Evolutionary conservation across 2,888 invertebrate species (phyloP).

Genomic region (Trachelus tabidus): DNA sequence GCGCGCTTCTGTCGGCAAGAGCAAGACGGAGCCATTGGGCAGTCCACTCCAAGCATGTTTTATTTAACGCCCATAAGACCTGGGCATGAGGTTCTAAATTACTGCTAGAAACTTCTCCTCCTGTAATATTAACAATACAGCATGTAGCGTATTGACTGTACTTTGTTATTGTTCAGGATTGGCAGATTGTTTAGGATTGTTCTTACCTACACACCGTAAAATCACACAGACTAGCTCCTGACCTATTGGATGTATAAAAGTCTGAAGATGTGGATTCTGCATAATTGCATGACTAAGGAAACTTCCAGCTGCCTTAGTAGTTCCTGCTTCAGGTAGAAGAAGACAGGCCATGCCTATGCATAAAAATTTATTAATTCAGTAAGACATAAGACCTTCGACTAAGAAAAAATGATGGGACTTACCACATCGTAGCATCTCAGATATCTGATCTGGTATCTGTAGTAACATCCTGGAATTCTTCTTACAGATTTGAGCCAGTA

Average conservation of each 20-base stretch:
- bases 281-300: constrained; percentile 74
- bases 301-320: constrained; percentile 71
- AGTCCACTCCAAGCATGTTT: constrained; percentile 74
- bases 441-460: constrained; percentile 60
- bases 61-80: constrained; percentile 74
- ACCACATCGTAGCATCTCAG: constrained; percentile 65
- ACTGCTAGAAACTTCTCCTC: constrained; percentile 71
- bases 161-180: not conserved
- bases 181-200: not conserved
- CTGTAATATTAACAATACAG: constrained; percentile 49
- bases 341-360: constrained; percentile 71
- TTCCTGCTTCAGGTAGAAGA: constrained; percentile 71
- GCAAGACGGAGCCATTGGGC: constrained; percentile 71
- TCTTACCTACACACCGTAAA: constrained; percentile 70
- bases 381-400: not conserved
- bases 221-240: constrained; percentile 72
- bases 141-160: not conserved
- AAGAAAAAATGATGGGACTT: constrained; percentile 19
- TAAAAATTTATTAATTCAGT: constrained; percentile 17
- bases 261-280: constrained; percentile 67
- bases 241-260: constrained; percentile 71
- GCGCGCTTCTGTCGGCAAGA: constrained; percentile 59
- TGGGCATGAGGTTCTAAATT: constrained; percentile 74
- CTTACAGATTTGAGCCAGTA: constrained; percentile 75
- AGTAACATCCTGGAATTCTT: constrained; percentile 69